phyloP scores from a whole-genome alignment of 2,113 vertebrate genomes.

The Cynopterus brachyotis region DNA sequence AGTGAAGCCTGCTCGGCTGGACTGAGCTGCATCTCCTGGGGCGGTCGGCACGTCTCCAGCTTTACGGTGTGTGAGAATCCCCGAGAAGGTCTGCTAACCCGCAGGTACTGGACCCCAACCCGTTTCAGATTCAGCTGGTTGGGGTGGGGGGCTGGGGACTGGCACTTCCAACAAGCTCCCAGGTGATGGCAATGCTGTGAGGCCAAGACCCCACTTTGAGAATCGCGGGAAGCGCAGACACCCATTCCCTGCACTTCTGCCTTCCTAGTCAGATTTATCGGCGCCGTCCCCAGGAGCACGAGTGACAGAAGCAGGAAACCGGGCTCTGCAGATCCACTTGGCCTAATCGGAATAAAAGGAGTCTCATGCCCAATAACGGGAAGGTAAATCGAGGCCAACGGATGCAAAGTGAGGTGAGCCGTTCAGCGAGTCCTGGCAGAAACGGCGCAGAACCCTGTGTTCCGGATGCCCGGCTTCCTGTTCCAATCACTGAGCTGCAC shows the following conservation, averaged over 20 bases:
- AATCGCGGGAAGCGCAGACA: background rate
- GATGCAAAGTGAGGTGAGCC: background rate
- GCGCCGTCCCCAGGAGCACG: too few species aligned
- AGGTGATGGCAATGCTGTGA: background rate
- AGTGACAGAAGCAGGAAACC: background rate
- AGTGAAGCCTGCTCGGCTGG: background rate
- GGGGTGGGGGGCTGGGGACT: background rate
- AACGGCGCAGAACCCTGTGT: background rate
- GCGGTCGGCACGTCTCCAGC: background rate
- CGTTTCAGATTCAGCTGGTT: background rate
- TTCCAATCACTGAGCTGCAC: constrained; percentile 47
- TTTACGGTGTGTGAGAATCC: background rate
- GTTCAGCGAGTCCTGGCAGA: background rate
- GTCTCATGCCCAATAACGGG: background rate
- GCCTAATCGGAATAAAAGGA: background rate
- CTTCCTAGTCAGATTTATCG: background rate
- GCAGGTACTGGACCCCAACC: too few species aligned
- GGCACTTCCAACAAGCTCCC: background rate
- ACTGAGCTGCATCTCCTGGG: background rate
- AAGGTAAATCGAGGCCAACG: background rate
- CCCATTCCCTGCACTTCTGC: background rate
- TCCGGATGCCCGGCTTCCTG: background rate
- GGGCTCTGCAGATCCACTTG: background rate
- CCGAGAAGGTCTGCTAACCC: background rate
- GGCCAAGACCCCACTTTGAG: background rate